Evolutionary conservation across 2,797 vertebrate species (phyloP).

Genomic region (Sparidentex hasta): DNA sequence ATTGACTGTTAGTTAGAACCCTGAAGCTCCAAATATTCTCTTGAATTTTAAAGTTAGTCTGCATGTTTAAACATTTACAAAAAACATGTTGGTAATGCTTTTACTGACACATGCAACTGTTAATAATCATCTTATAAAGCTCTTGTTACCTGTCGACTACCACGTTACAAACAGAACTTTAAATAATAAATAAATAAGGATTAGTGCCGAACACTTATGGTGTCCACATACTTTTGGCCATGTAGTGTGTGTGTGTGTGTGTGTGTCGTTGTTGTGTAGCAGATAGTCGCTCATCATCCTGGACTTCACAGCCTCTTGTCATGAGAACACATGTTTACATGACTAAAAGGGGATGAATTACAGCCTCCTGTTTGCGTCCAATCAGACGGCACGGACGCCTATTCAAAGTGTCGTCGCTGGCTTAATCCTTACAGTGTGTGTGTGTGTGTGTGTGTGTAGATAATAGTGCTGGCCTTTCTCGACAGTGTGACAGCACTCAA

Average conservation of each 20-base stretch:
- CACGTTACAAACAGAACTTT: not conserved
- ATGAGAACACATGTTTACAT: conserved; percentile 59
- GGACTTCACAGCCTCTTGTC: conserved; percentile 35
- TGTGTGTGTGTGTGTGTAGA: conserved; percentile 37
- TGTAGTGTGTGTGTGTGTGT: not conserved
- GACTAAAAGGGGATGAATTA: conserved; percentile 62
- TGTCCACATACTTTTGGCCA: not conserved
- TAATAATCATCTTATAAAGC: too few species aligned
- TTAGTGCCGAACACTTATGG: not conserved
- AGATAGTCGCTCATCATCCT: conserved; percentile 13
- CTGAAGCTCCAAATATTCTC: too few species aligned
- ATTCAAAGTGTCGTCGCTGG: conserved; percentile 49
- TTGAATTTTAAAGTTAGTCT: too few species aligned
- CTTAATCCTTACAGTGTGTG: conserved; percentile 49
- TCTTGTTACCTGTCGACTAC: too few species aligned
- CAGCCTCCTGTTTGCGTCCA: conserved; percentile 57
- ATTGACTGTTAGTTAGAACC: too few species aligned
- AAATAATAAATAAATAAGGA: not conserved
- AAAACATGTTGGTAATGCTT: too few species aligned
- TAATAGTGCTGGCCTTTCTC: conserved; percentile 64
- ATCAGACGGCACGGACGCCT: conserved; percentile 51
- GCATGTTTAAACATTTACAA: too few species aligned
- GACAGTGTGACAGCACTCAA: conserved; percentile 66
- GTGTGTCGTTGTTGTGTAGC: conserved; percentile 8
- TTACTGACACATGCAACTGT: too few species aligned